phyloP scores from a whole-genome alignment of 1,140 invertebrate genomes.

The Lepidurus packardi region DNA sequence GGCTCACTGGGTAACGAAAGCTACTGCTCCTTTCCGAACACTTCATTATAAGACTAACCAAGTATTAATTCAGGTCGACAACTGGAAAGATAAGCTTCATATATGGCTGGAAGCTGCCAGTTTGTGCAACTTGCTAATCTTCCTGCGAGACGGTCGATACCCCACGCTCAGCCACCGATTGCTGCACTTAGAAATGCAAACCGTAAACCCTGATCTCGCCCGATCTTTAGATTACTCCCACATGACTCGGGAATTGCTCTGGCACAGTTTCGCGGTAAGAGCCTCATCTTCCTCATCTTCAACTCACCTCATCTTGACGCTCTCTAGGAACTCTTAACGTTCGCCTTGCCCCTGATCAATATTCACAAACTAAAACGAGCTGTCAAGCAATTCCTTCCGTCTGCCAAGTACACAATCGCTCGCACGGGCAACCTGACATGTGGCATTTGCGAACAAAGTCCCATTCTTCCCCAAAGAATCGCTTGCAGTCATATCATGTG shows the following conservation, averaged over 20 bases:
- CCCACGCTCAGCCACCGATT: neutral
- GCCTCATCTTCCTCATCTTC: neutral
- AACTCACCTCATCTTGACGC: neutral
- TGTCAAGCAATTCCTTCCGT: slow-evolving; percentile 9
- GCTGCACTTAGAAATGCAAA: neutral
- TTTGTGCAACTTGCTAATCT: slow-evolving; percentile 3
- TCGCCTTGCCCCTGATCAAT: neutral
- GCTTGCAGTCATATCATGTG: neutral
- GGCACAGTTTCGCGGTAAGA: neutral
- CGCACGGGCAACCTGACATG: neutral
- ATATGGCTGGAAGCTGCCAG: slow-evolving; percentile 8
- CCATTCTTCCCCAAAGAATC: neutral
- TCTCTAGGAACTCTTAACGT: neutral
- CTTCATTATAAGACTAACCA: neutral
- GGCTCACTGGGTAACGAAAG: neutral
- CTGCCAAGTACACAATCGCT: neutral
- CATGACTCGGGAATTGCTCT: slow-evolving; percentile 14
- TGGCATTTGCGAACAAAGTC: neutral
- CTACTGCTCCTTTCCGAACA: neutral
- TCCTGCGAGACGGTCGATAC: slow-evolving; percentile 2
- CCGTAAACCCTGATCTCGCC: neutral
- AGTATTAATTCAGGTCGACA: neutral
- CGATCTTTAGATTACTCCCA: neutral
- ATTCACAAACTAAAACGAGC: slow-evolving; percentile 8
- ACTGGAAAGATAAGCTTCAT: slow-evolving; percentile 14